Base-by-base conservation (phyloP, 2,888 invertebrate species). In the Eristalis intricaria region DNA sequence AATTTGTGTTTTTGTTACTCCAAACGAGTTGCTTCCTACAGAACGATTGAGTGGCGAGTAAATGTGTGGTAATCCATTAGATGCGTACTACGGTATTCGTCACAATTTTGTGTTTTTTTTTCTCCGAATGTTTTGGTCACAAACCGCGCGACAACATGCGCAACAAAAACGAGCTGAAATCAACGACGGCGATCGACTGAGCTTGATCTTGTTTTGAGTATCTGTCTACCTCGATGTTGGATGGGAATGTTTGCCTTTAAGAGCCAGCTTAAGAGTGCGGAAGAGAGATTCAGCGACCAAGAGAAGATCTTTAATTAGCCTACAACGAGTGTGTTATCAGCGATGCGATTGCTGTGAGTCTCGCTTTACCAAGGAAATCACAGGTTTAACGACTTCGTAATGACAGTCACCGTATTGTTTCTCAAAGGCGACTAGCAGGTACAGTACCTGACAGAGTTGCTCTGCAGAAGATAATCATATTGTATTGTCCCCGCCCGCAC, bases 121-220 rank as follows among this genome's bases (percentile, higher is more conserved):
- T n/a, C 8, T 19, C 63, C 32, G 32, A 38, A n/a, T n/a, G 35
- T n/a, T 65, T 38, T 23, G 26, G 26, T 15, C 4, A 13, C 23
- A 29, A 15, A 26, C n/a, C 5, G 8, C 65, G 29, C 32, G 32
- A 63, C 15, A 10, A 19, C 32, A 32, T 15, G 19, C 29, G 32
- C 65, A 65, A 32, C 65, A n/a, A 32, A 65, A 65, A 65, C 60
- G 26, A 65, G 22, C 65, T 32, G 22, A 65, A 65, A 15, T 35
- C 32, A 65, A 23, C 32, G 38, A 65, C 22, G 35, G 29, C 65
- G 38, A 38, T 65, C 29, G 65, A 65, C 65, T 65, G 38, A 38
- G 65, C 10, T 19, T 38, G n/a, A 65, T 65, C 65, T 65, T 32
- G 65, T n/a, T 65, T 65, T 63, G 11, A 8, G 63, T 63, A 32